Evolutionary conservation across 2,113 vertebrate species (phyloP), one percentile per base, ranked within the genome.

Genomic region (Hyperopisus bebe): DNA sequence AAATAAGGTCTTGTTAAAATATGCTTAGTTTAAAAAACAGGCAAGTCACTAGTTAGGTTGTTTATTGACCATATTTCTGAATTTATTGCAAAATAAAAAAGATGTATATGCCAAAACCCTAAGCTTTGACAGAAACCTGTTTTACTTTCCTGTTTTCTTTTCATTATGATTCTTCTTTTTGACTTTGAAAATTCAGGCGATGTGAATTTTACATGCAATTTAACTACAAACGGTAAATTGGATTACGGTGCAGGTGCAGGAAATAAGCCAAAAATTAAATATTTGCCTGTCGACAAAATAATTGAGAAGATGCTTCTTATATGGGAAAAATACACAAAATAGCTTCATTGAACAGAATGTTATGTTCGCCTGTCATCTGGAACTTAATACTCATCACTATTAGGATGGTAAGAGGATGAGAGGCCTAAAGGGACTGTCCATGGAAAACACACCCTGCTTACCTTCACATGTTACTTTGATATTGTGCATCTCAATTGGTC

Each of bases 401-500:
- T 77, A 19, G 35, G 31, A 19, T 21, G 2, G 35, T 7, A 42
- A 80, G 70, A 13, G 35, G 0, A 39, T 35, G 17, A 6, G 35
- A 42, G 19, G 31, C 17, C 3, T 42, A 3, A 1, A 80, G 35
- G 11, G 35, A 80, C 0, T 80, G 74, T 80, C n/a, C 1, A 80
- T 42, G 35, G 19, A 77, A 31, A 51, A 70, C 15, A 42, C 31
- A 11, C n/a, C 1, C 8, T 19, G 70, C 1, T 35, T 89, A 95
- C 95, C 39, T 5, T 91, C 0, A 74, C 95, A 96, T 55, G 47
- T 92, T 19, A 95, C 91, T 24, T 42, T 80, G 1, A 80, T 35
- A 31, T 1, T 48, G 1, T 46, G n/a, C n/a, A n/a, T n/a, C n/a
- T n/a, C n/a, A n/a, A n/a, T n/a, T n/a, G n/a, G n/a, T n/a, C n/a